Evolutionary conservation across 2,797 vertebrate genomes (phyloP).

Genomic region (Rhabdophis nuchalis): DNA sequence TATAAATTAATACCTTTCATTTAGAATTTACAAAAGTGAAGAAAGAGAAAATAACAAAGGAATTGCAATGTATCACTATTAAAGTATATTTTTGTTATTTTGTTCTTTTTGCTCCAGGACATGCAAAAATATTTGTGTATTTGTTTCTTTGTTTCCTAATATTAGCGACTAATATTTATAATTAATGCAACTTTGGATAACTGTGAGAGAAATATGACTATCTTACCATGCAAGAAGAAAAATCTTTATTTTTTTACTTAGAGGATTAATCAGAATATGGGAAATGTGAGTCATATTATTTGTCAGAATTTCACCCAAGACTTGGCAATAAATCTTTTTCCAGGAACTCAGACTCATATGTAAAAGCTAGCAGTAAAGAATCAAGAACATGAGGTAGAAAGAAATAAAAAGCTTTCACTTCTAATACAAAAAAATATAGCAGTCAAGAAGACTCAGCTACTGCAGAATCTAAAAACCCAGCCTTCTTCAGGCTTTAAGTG

Average conservation of each 20-base stretch:
- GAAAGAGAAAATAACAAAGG: neutral
- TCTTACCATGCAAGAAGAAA: neutral
- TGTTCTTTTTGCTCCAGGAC: neutral
- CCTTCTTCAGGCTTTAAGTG: neutral
- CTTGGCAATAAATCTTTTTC: neutral
- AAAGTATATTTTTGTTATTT: neutral
- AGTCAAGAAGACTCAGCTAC: neutral
- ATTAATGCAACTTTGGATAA: neutral
- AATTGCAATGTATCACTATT: neutral
- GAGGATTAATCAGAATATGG: neutral
- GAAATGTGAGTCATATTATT: neutral
- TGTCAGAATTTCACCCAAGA: neutral
- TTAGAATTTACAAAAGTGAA: neutral
- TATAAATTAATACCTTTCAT: neutral
- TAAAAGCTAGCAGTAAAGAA: neutral
- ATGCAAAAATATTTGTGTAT: neutral
- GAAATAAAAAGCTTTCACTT: neutral
- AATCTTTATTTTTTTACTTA: neutral
- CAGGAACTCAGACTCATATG: neutral
- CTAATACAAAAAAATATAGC: neutral
- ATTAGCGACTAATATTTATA: neutral
- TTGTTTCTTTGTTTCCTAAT: neutral
- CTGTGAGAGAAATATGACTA: neutral
- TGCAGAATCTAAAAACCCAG: neutral
- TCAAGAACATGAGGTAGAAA: neutral